Conservation (phyloP, 2,113 vertebrate species). For the Mirza zaza region DNA sequence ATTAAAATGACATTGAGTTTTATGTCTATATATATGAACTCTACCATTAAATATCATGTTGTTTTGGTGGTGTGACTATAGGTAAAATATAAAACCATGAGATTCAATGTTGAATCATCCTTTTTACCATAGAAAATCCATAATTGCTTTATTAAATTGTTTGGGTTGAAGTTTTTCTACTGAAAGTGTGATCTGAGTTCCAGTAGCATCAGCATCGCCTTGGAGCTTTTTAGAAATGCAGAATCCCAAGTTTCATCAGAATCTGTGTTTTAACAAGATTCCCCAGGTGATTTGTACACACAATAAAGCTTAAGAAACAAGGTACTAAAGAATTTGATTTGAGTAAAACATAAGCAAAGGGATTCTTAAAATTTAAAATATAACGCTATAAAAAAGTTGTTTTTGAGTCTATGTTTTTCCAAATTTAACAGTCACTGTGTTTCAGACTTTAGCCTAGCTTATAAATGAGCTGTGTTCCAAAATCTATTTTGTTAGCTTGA, state of each 20-base stretch:
- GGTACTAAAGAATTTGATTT: not conserved
- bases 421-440: not conserved
- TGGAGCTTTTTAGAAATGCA: not conserved
- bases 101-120: not conserved
- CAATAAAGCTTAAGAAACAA: not conserved
- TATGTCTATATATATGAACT: not conserved
- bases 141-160: not conserved
- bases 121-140: not conserved
- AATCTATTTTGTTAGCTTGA: not conserved
- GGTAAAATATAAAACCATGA: not conserved
- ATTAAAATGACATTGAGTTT: not conserved
- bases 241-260: not conserved
- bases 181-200: not conserved
- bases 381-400: not conserved
- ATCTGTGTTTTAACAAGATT: not conserved
- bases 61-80: not conserved
- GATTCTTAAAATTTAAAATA: not conserved
- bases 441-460: not conserved
- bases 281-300: not conserved
- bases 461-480: not conserved
- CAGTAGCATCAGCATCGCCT: not conserved
- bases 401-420: not conserved
- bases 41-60: not conserved
- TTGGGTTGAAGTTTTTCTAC: not conserved
- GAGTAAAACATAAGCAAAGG: not conserved